Evolutionary conservation across 2,888 invertebrate genomes (phyloP).

Genomic region (Synanthedon formicaeformis): DNA sequence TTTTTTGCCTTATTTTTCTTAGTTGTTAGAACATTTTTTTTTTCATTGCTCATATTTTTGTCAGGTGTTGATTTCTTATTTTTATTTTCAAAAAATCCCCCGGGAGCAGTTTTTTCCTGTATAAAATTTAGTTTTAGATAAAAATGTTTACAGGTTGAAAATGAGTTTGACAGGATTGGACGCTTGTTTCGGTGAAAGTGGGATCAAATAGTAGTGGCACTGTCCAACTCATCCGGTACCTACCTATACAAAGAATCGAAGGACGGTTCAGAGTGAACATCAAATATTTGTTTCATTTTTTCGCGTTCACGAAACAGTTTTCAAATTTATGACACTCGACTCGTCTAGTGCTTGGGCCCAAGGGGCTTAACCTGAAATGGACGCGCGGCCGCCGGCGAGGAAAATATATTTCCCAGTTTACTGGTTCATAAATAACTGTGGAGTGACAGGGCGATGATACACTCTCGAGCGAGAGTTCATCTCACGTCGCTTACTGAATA

Average conservation of each 20-base stretch:
- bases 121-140: too few relatives aligned
- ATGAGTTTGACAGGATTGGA: too few relatives aligned
- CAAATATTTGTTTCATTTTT: constrained; percentile 61
- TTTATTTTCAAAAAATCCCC: too few relatives aligned
- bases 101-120: too few relatives aligned
- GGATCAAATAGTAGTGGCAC: neutral
- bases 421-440: constrained; percentile 67
- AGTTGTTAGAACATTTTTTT: too few relatives aligned
- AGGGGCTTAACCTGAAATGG: constrained; percentile 68
- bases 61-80: too few relatives aligned
- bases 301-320: constrained; percentile 60
- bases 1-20: too few relatives aligned
- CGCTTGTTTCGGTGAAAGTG: neutral
- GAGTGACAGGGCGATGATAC: constrained; percentile 69
- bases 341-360: constrained; percentile 62
- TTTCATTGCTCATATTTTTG: too few relatives aligned
- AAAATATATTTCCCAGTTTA: constrained; percentile 70
- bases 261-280: constrained; percentile 24
- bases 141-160: too few relatives aligned
- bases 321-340: constrained; percentile 69
- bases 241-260: neutral
- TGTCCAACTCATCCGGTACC: neutral
- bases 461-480: constrained; percentile 59
- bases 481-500: constrained; percentile 58
- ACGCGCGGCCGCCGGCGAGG: constrained; percentile 57